A percentile compares a stretch with the other conserved stretches of the same genome.
These are phyloP conservation scores for Hozukius guyotensis DNA, from an alignment of 2,797 vertebrate genomes.

Conservation along the genomic window DNA sequence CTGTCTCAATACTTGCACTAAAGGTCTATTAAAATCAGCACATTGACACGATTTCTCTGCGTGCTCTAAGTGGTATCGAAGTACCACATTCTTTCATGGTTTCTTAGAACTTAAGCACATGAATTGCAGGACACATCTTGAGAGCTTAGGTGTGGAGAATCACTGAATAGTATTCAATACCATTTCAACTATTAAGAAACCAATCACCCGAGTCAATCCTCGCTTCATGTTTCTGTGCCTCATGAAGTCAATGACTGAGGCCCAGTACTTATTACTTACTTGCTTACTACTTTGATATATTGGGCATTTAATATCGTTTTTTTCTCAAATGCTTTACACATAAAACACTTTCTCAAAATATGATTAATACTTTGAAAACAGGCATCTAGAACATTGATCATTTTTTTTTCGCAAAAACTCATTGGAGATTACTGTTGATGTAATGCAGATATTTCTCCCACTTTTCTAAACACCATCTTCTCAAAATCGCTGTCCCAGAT, in stretches of 20 bases:
- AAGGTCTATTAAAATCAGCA: constrained; percentile 16
- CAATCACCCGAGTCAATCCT: not conserved
- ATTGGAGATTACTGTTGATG: not conserved
- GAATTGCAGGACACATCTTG: constrained; percentile 13
- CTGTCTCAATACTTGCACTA: constrained; percentile 1
- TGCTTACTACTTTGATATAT: not conserved
- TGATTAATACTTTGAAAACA: not conserved
- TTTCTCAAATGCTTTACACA: constrained; percentile 3
- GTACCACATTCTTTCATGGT: constrained; percentile 15
- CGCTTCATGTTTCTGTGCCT: constrained; percentile 13
- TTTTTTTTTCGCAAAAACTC: not conserved
- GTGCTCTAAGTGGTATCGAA: not conserved
- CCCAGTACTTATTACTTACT: not conserved
- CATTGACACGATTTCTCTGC: constrained; percentile 1
- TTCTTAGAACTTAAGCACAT: constrained; percentile 17
- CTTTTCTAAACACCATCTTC: not conserved
- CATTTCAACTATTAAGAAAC: constrained; percentile 20
- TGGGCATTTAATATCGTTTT: not conserved
- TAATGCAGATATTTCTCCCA: not conserved
- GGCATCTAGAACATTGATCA: not conserved
- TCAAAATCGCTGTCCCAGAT: not conserved
- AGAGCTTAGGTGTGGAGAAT: constrained; percentile 19
- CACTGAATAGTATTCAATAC: constrained; percentile 18
- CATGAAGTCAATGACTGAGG: not conserved
- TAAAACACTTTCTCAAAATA: not conserved